phyloP scores from a whole-genome alignment of 2,797 vertebrate genomes.

The Cottoperca gobio region DNA sequence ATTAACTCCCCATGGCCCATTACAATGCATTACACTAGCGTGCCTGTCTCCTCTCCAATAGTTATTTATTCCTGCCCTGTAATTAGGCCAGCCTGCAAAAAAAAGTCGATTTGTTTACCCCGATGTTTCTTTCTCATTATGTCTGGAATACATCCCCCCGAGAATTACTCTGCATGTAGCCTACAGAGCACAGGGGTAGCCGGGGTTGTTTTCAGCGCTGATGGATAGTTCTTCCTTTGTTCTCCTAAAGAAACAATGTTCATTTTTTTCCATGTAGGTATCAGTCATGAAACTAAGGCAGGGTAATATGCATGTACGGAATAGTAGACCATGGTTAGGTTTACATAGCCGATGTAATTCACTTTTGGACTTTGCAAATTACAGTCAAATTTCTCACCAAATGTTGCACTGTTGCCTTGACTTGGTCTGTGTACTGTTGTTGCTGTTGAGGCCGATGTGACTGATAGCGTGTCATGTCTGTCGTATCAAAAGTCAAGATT shows the following conservation, averaged over 20 bases:
- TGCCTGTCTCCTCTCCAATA: conserved; percentile 70
- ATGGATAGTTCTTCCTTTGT: conserved; percentile 71
- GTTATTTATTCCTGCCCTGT: conserved; percentile 81
- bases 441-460: not conserved
- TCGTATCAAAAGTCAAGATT: not conserved
- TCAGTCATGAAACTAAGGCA: conserved; percentile 46
- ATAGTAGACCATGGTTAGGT: not conserved
- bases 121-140: conserved; percentile 82
- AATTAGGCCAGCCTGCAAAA: conserved; percentile 78
- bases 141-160: conserved; percentile 72
- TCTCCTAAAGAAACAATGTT: conserved; percentile 58
- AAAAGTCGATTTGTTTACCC: conserved; percentile 81
- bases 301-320: conserved; percentile 38
- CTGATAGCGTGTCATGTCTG: not conserved
- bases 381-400: conserved; percentile 1
- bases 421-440: not conserved
- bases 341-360: conserved; percentile 11
- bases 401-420: not conserved
- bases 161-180: conserved; percentile 74
- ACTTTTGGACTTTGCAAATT: conserved; percentile 24
- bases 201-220: conserved; percentile 63
- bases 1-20: conserved; percentile 71
- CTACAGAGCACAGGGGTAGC: conserved; percentile 49
- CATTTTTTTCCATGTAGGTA: conserved; percentile 18
- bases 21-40: conserved; percentile 73